Evolutionary conservation across 2,797 vertebrate species (phyloP).

Genomic region (Macrochelys suwanniensis): DNA sequence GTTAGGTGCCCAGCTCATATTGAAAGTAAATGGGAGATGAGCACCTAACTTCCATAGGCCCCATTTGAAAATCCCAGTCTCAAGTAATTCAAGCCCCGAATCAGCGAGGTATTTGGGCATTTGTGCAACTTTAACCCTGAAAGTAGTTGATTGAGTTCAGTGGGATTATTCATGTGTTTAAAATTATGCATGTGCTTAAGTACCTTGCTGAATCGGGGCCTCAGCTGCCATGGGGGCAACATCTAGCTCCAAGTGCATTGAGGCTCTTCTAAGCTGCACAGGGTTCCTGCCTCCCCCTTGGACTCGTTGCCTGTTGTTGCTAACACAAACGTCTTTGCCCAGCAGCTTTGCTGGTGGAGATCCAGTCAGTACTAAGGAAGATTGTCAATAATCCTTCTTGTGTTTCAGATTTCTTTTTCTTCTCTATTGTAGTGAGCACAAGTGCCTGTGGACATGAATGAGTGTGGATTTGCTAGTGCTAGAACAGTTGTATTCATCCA

Average conservation of each 20-base stretch:
- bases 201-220: background rate
- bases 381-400: background rate
- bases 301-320: background rate
- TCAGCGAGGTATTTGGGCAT: background rate
- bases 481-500: background rate
- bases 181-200: background rate
- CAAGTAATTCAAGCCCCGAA: background rate
- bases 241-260: background rate
- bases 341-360: background rate
- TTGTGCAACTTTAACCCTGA: background rate
- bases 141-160: background rate
- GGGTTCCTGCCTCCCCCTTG: background rate
- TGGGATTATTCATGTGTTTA: background rate
- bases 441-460: background rate
- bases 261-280: background rate
- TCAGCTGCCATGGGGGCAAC: background rate
- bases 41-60: background rate
- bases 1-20: background rate
- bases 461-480: fast-evolving
- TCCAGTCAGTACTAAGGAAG: background rate
- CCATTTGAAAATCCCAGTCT: background rate
- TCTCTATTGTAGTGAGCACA: background rate
- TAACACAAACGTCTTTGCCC: background rate
- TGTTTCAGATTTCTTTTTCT: background rate
- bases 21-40: background rate